Conservation (phyloP, 2,888 invertebrate genomes). For the Synanthedon myopaeformis region DNA sequence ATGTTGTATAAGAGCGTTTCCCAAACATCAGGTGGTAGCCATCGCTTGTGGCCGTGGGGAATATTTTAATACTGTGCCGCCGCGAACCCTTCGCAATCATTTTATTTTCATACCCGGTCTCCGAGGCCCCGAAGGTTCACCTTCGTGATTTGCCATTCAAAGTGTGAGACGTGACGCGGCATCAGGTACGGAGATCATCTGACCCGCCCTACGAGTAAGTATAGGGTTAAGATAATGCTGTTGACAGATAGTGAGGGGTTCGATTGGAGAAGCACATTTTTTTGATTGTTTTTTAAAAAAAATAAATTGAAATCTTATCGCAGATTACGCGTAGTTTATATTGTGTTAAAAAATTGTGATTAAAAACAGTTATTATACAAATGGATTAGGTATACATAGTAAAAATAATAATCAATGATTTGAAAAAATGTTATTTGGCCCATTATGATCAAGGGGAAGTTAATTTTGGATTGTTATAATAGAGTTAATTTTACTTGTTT, state of each 20-base stretch:
- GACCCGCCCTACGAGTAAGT: conserved; percentile 23
- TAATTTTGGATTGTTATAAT: too few species aligned
- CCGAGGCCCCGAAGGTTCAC: conserved; percentile 60
- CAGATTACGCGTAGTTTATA: too few species aligned
- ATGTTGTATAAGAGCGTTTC: conserved; percentile 27
- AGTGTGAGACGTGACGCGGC: conserved; percentile 49
- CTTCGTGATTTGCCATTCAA: conserved; percentile 68
- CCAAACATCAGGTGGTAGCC: conserved; percentile 56
- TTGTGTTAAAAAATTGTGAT: too few species aligned
- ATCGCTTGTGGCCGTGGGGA: conserved; percentile 39
- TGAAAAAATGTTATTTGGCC: too few species aligned
- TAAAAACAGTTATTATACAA: too few species aligned
- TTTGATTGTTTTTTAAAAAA: conserved; percentile 11
- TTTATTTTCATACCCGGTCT: conserved; percentile 65
- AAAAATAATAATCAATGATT: too few species aligned
- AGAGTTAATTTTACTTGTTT: too few species aligned
- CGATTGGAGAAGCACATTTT: conserved; percentile 45
- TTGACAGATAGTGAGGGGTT: conserved; percentile 49
- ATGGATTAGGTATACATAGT: too few species aligned
- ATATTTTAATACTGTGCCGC: conserved; percentile 59
- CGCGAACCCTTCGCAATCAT: conserved; percentile 59
- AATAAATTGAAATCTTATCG: too few species aligned
- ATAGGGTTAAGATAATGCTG: conserved; percentile 52
- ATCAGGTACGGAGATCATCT: conserved; percentile 44
- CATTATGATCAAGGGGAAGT: too few species aligned